Conservation (phyloP, 1,140 invertebrate species). For the Odontomachus brunneus region DNA sequence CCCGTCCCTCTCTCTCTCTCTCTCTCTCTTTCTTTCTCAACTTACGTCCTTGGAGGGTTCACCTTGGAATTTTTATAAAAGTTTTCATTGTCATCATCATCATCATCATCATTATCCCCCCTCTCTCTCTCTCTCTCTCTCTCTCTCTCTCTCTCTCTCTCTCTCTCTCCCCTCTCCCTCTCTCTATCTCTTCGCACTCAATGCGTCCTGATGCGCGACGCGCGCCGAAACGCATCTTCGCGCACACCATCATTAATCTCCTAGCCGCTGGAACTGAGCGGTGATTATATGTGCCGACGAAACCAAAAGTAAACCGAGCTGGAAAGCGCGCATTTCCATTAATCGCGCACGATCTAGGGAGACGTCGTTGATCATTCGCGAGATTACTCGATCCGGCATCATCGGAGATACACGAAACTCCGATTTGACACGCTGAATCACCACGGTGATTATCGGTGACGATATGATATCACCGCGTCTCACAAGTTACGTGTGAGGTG, state of each 20-base stretch:
- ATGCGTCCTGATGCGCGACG: not conserved
- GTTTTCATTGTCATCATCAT: too few species aligned
- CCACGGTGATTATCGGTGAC: too few species aligned
- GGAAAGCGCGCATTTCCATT: slow-evolving; percentile 12
- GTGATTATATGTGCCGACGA: slow-evolving; percentile 7
- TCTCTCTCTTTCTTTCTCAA: too few species aligned
- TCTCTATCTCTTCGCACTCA: not conserved
- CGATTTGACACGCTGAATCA: not conserved
- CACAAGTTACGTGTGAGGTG: too few species aligned
- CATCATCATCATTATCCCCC: too few species aligned
- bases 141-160: too few species aligned
- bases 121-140: too few species aligned
- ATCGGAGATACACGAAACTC: not conserved
- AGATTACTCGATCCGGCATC: not conserved
- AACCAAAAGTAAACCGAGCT: slow-evolving; percentile 41
- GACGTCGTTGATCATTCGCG: not conserved
- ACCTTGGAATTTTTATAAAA: too few species aligned
- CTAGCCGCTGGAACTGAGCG: not conserved
- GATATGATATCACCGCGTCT: too few species aligned
- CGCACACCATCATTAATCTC: not conserved
- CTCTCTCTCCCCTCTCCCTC: too few species aligned
- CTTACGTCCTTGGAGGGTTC: too few species aligned
- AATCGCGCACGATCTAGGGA: not conserved
- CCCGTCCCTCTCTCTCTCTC: too few species aligned
- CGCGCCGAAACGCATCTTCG: not conserved